These are phyloP conservation scores for Apogon talboti DNA, from an alignment of 2,797 vertebrate genomes.

Conservation along the genomic window DNA sequence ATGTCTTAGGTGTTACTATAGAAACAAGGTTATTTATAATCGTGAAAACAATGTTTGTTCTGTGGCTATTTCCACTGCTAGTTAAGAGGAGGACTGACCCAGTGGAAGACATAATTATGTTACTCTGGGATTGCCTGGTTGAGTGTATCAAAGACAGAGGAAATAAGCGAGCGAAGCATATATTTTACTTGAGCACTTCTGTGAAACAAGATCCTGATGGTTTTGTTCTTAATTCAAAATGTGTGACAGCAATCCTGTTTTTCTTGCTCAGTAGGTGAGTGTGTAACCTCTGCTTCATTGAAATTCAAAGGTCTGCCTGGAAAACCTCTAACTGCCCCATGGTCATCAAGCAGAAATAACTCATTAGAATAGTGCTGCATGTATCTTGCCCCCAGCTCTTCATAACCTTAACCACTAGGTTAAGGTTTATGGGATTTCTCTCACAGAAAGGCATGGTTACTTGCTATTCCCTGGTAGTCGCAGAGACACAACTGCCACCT, in stretches of 20 bases:
- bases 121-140: slow-evolving; percentile 13
- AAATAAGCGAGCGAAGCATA: not conserved
- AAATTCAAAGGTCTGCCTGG: slow-evolving; percentile 74
- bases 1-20: slow-evolving; percentile 59
- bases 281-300: slow-evolving; percentile 64
- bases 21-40: slow-evolving; percentile 56
- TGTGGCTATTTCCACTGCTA: slow-evolving; percentile 11
- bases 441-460: slow-evolving; percentile 7
- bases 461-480: slow-evolving; percentile 29
- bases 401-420: slow-evolving; percentile 67
- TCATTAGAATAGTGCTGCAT: slow-evolving; percentile 71
- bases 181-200: slow-evolving; percentile 8
- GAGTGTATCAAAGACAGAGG: no score
- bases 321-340: slow-evolving; percentile 50
- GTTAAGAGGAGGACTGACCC: slow-evolving; percentile 29
- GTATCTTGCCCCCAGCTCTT: slow-evolving; percentile 52
- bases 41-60: slow-evolving; percentile 21
- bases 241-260: slow-evolving; percentile 16
- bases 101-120: slow-evolving; percentile 9
- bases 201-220: slow-evolving; percentile 15
- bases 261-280: slow-evolving; percentile 18
- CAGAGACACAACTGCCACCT: slow-evolving; percentile 14
- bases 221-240: not conserved
- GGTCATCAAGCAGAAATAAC: slow-evolving; percentile 71
- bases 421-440: no score